Evolutionary conservation across 2,888 invertebrate genomes (phyloP).

Genomic region (Tiliacea aurago): DNA sequence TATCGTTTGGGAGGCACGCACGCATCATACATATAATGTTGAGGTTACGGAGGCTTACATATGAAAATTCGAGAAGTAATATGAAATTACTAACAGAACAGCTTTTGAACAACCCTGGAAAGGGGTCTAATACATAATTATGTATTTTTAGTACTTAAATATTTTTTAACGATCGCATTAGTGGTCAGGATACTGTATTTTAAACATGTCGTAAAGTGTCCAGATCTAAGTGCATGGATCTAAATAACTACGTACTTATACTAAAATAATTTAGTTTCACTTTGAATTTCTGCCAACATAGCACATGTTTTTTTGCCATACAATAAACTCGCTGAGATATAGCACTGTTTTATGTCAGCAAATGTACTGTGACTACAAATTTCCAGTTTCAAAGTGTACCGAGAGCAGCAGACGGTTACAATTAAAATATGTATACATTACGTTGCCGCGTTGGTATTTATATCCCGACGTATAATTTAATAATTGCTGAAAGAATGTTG

Average conservation of each 20-base stretch:
- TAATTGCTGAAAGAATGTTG: conserved; percentile 42
- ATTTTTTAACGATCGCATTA: conserved; percentile 25
- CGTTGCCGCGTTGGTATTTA: conserved; percentile 58
- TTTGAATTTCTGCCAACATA: conserved; percentile 83
- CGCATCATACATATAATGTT: conserved; percentile 15
- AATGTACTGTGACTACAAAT: conserved; percentile 65
- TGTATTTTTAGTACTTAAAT: conserved; percentile 3
- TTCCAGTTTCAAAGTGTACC: conserved; percentile 53
- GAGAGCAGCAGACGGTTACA: conserved; percentile 69
- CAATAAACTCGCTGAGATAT: conserved; percentile 66
- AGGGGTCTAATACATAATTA: neutral
- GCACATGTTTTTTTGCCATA: conserved; percentile 74
- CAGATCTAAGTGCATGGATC: conserved; percentile 22
- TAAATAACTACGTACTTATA: conserved; percentile 25
- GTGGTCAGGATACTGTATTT: conserved; percentile 23
- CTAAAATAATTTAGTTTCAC: conserved; percentile 34
- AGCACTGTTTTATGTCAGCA: conserved; percentile 50
- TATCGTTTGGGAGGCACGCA: conserved; percentile 42
- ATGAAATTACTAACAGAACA: conserved; percentile 12
- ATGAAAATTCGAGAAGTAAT: conserved; percentile 39
- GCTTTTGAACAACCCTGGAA: neutral
- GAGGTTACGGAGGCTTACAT: conserved; percentile 29
- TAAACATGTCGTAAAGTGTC: conserved; percentile 34
- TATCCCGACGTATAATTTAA: conserved; percentile 45
- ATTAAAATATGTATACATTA: conserved; percentile 76